Base-by-base conservation (phyloP, 2,888 invertebrate genomes). In the Xanthia togata region DNA sequence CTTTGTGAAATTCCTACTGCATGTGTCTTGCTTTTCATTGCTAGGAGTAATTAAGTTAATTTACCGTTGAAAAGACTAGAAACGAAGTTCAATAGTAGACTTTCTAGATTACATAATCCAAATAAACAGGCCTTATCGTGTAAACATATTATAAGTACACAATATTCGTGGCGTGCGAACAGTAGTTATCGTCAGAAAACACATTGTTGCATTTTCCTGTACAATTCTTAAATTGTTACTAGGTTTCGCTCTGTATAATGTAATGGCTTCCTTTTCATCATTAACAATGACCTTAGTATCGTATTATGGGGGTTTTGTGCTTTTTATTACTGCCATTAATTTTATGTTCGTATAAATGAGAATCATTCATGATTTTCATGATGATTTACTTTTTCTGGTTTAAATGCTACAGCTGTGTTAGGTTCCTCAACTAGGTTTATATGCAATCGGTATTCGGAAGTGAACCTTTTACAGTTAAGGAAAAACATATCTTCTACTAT, bases 41-140 rank as follows among this genome's bases (percentile, higher is more conserved):
- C 9, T 31, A 53, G 35, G 17, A 50, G 41, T 0, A 50, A 5
- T 2, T 14, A 65, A 1, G 9, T 64, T 59, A n/a, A 60, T 47
- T 65, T n/a, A 53, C 55, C 76, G 60, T 41, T 65, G 4, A 63
- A 38, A 76, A n/a, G 20, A 38, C 50, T 53, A 38, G 6, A 26
- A 68, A 64, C 6, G 0, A 26, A 35, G 26, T 78, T 47, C 5
- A 64, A 41, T 72, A 26, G 14, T 14, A 8, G 35, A 62, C 26
- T 60, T 73, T 50, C 41, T 38, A 68, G 44, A 59, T 81, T 35
- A 47, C 38, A 38, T 55, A 81, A 70, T 47, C 65, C 53, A 75
- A 71, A 71, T 81, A 81, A 73, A 75, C 67, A 70, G 3, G 23
- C 59, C 5, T 84, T 68, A 84, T 81, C 63, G 67, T 67, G 74